Conservation (phyloP, 2,888 invertebrate species). For the Hirtodrosophila confusa region DNA sequence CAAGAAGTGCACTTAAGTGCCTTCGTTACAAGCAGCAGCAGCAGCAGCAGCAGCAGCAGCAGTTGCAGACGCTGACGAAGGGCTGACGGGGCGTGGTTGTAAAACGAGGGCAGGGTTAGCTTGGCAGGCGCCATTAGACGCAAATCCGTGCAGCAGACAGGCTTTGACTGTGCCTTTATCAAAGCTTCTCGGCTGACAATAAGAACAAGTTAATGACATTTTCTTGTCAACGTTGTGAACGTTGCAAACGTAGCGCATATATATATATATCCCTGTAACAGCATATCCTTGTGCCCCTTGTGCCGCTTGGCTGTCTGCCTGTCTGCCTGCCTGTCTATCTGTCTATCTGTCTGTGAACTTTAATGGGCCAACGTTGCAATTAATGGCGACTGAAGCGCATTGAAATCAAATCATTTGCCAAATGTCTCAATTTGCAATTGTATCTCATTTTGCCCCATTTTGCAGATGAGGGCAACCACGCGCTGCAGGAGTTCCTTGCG, state of each 20-base stretch:
- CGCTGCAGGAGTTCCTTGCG: slow-evolving; percentile 96
- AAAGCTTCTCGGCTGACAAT: slow-evolving; percentile 74
- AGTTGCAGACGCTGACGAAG: too few relatives aligned
- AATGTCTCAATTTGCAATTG: slow-evolving; percentile 65
- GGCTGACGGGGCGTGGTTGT: too few relatives aligned
- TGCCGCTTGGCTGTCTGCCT: background rate
- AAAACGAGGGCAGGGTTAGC: background rate
- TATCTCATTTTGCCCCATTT: background rate
- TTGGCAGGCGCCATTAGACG: slow-evolving; percentile 63
- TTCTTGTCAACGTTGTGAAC: slow-evolving; percentile 63
- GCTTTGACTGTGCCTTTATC: slow-evolving; percentile 76
- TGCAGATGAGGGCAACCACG: slow-evolving; percentile 97
- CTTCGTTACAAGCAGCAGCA: slow-evolving; percentile 65
- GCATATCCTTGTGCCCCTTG: slow-evolving; percentile 50
- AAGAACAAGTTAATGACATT: slow-evolving; percentile 80
- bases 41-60: background rate
- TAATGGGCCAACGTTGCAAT: slow-evolving; percentile 65
- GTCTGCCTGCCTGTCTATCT: background rate
- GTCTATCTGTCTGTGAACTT: slow-evolving; percentile 5
- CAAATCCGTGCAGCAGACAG: slow-evolving; percentile 66
- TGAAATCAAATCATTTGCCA: slow-evolving; percentile 77
- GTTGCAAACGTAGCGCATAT: slow-evolving; percentile 3
- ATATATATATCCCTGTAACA: slow-evolving; percentile 40
- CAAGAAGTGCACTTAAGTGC: slow-evolving; percentile 81
- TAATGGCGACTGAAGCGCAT: slow-evolving; percentile 62